Conservation (phyloP, 2,888 invertebrate genomes). For the Agrochola macilenta region DNA sequence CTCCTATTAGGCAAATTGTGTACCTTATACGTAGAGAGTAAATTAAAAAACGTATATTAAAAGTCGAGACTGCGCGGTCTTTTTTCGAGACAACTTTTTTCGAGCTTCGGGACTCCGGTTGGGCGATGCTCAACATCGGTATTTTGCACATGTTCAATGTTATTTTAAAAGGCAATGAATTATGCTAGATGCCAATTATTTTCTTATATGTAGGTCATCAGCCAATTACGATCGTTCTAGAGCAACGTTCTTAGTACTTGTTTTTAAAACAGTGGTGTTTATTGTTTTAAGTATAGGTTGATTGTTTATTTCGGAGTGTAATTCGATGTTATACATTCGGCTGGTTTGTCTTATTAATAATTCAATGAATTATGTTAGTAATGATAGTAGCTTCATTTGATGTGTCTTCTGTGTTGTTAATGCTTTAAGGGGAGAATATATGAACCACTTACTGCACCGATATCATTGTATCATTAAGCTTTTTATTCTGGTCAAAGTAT, state of each 20-base stretch:
- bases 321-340: constrained; percentile 41
- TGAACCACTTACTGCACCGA: background rate
- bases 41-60: constrained; percentile 59
- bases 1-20: constrained; percentile 74
- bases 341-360: constrained; percentile 41
- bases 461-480: background rate
- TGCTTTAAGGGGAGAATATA: background rate
- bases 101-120: constrained; percentile 23
- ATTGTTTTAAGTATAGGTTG: constrained; percentile 21
- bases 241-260: constrained; percentile 23
- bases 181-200: constrained; percentile 65
- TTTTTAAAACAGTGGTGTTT: constrained; percentile 38
- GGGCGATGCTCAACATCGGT: constrained; percentile 60
- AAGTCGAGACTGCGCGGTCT: constrained; percentile 39
- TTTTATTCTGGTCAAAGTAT: background rate
- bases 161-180: constrained; percentile 69
- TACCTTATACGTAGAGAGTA: constrained; percentile 66
- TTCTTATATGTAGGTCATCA: constrained; percentile 62
- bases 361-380: constrained; percentile 21
- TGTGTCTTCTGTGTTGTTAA: background rate
- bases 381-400: constrained; percentile 21
- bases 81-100: constrained; percentile 55
- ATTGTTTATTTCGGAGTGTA: constrained; percentile 13
- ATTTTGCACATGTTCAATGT: constrained; percentile 73
- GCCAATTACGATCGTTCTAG: constrained; percentile 56